These are phyloP conservation scores for Eurosta solidaginis DNA, from an alignment of 1,140 invertebrate genomes.

Conservation along the genomic window DNA sequence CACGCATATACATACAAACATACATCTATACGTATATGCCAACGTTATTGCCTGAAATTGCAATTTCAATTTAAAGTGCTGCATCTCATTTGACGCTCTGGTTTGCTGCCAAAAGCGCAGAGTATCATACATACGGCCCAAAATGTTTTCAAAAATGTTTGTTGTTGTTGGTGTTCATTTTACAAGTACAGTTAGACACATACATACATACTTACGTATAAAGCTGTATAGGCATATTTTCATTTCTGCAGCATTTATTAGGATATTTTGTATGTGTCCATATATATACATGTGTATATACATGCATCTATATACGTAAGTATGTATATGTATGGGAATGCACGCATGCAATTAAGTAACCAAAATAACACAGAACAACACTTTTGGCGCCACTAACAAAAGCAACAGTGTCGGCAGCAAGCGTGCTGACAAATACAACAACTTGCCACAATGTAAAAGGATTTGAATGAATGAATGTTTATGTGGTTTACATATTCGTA, in stretches of 20 bases:
- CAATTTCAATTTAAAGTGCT: slow-evolving; percentile 6
- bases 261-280: no score
- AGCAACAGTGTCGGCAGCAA: background rate
- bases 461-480: background rate
- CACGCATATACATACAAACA: background rate
- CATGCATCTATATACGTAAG: background rate
- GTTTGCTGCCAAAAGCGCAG: background rate
- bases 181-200: background rate
- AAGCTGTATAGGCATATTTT: background rate
- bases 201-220: background rate
- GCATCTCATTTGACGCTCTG: background rate
- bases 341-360: background rate
- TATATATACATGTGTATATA: background rate
- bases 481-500: background rate
- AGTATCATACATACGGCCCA: background rate
- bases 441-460: background rate
- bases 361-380: background rate
- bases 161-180: background rate
- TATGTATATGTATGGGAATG: background rate
- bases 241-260: no score
- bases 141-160: background rate
- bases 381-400: background rate
- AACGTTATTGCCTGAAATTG: background rate
- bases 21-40: no score
- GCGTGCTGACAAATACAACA: slow-evolving; percentile 3